Percentiles rank a stretch among this genome's conserved stretches.
Conservation (phyloP, 2,113 vertebrate genomes). For the Nibea coibor region DNA sequence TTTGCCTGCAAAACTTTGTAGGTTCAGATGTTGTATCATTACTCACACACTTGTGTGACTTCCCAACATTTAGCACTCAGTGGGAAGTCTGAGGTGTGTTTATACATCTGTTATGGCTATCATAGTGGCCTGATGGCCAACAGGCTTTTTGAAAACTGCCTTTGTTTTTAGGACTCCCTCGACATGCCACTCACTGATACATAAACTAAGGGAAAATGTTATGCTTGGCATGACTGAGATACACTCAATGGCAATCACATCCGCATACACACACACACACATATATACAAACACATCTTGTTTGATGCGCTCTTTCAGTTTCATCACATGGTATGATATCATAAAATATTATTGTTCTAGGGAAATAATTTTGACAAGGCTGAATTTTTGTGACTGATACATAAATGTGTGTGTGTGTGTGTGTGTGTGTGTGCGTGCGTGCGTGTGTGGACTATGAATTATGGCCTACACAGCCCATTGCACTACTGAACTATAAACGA, state of each 20-base stretch:
- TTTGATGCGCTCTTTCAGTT: constrained; percentile 25
- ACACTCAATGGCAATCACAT: constrained; percentile 3
- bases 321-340: constrained; percentile 9
- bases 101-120: constrained; percentile 69
- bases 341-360: constrained; percentile 41
- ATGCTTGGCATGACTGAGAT: constrained; percentile 28
- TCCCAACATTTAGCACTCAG: constrained; percentile 59
- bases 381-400: constrained; percentile 13
- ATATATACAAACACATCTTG: neutral
- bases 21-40: constrained; percentile 43
- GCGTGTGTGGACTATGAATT: constrained; percentile 12
- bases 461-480: constrained; percentile 12
- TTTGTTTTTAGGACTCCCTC: constrained; percentile 60
- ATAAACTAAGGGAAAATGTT: constrained; percentile 43
- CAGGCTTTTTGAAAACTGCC: constrained; percentile 54
- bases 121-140: constrained; percentile 36
- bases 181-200: constrained; percentile 47
- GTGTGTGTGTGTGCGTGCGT: neutral
- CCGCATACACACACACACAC: neutral
- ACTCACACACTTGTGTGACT: constrained; percentile 34
- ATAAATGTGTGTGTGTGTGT: constrained; percentile 13
- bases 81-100: constrained; percentile 56
- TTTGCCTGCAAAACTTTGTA: constrained; percentile 17
- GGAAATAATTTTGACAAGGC: constrained; percentile 12
- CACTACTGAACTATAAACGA: constrained; percentile 31